Evolutionary conservation across 2,113 vertebrate species (phyloP), one percentile per base, ranked within the genome.

Genomic region (Salvelinus alpinus): DNA sequence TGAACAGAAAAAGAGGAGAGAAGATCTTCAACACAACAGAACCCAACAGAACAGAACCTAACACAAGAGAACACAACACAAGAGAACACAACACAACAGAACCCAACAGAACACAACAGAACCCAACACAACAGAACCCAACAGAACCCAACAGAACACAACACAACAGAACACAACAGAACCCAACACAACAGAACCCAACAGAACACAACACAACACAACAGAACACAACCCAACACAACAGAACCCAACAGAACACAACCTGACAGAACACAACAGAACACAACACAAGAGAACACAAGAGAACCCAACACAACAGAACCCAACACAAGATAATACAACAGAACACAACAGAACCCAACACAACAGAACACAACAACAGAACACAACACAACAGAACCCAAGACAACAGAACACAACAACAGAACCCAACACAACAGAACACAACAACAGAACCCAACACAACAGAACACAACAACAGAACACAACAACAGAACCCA

Each of bases 1-100:
- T 78, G 60, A 82, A 78, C 78, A 51, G 74, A 78, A 72, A 69
- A 11, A 44, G 38, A 44, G 6, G 6, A 48, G 11, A 75, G 20
- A 75, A 66, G 69, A 77, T 66, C 34, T 67, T 71, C 60, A 74
- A 27, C 31, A 38, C n/a, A 64, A 34, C 18, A 60, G n/a, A 38
- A 48, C 44, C 38, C 74, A 7, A 1, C 22, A 51, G 51, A 64
- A 64, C 29, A 31, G 0, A 31, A 31, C 29, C 4, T 0, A 31
- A 31, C 29, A 0, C 5, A 34, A 34, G 25, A 69, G 0, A 31
- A 31, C 29, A 31, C 4, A 31, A 31, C 29, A 0, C 5, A 34
- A 34, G 25, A 69, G 6, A 34, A 34, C 31, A 5, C 31, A 6
- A 34, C 5, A 34, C 0, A 22, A 6, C 1, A 22, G 3, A 22